Evolutionary conservation across 2,888 invertebrate genomes (phyloP).

Genomic region (Drosophila longiperda): DNA sequence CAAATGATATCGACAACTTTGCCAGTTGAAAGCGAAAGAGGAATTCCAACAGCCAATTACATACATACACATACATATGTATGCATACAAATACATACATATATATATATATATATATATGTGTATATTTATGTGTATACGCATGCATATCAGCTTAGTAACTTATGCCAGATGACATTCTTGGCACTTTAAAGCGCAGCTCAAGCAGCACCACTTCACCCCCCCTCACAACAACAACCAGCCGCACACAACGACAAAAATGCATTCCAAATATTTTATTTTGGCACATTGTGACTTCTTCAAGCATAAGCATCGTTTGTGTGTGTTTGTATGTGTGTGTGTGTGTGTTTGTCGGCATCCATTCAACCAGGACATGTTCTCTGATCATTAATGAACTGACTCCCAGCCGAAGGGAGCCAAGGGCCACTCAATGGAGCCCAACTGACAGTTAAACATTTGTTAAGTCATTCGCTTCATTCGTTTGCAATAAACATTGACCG

Average conservation of each 20-base stretch:
- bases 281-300: background rate
- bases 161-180: background rate
- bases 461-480: slow-evolving; percentile 61
- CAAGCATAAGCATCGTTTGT: background rate
- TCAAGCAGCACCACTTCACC: background rate
- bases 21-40: slow-evolving; percentile 5
- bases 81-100: background rate
- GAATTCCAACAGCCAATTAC: background rate
- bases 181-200: slow-evolving; percentile 5
- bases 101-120: no score
- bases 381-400: slow-evolving; percentile 16
- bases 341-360: background rate
- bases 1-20: slow-evolving; percentile 33
- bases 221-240: background rate
- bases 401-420: background rate
- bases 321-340: background rate
- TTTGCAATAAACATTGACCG: slow-evolving; percentile 46
- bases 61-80: background rate
- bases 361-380: slow-evolving; percentile 9
- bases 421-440: background rate
- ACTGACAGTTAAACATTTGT: slow-evolving; percentile 45
- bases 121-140: background rate
- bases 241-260: background rate
- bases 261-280: slow-evolving; percentile 1
- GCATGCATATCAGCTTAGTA: background rate